Conservation (phyloP, 2,888 invertebrate genomes). For the Frankliniella intonsa region DNA sequence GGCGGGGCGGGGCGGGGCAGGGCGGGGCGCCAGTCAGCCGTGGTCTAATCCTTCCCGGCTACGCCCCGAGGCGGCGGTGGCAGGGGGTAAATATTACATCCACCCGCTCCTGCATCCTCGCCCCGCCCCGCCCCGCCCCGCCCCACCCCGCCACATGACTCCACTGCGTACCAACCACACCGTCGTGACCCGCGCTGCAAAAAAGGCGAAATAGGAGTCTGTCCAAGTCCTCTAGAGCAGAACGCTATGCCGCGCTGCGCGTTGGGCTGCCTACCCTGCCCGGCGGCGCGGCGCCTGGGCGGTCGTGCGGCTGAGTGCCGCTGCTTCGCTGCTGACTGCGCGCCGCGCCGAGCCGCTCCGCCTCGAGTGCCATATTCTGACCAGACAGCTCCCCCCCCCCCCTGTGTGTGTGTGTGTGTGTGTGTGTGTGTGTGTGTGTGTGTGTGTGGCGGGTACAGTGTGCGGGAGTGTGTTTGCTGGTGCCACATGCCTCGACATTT, state of each 20-base stretch:
- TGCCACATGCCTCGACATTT: conserved; percentile 20
- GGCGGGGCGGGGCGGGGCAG: background rate
- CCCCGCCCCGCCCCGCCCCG: background rate
- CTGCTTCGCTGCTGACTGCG: background rate
- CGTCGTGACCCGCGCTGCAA: too few species aligned
- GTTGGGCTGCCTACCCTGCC: too few species aligned
- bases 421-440: background rate
- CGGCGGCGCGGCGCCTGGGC: too few species aligned
- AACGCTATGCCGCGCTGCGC: too few species aligned
- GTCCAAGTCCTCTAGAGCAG: too few species aligned
- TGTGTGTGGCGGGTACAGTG: background rate
- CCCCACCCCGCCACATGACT: too few species aligned
- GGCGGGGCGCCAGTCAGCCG: background rate
- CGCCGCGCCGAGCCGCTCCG: background rate
- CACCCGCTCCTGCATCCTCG: background rate
- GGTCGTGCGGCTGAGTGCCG: background rate
- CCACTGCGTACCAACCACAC: too few species aligned
- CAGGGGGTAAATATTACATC: conserved; percentile 9
- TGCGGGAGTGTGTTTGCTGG: background rate
- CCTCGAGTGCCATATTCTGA: background rate
- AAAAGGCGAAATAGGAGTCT: too few species aligned
- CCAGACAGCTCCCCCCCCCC: background rate
- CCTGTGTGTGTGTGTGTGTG: background rate
- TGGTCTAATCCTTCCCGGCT: background rate
- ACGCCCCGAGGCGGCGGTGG: too few species aligned